A percentile compares a stretch with the other conserved stretches of the same genome.
Evolutionary conservation across 2,888 invertebrate genomes (phyloP).

Genomic region (Arge pagana): DNA sequence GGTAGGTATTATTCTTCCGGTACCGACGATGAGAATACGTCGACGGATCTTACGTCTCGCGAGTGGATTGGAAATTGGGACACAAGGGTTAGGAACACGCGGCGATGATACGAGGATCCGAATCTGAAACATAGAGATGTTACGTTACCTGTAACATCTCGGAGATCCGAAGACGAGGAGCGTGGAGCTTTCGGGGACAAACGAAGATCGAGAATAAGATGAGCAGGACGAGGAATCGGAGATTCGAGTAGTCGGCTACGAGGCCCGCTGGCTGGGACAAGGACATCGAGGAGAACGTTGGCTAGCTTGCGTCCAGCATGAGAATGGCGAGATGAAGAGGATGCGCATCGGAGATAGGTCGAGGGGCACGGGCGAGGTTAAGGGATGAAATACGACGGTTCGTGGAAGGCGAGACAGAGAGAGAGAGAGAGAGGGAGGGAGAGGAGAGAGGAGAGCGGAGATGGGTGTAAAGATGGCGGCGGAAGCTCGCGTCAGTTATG

Average conservation of each 20-base stretch:
- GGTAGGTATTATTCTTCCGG: no score
- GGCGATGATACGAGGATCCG: conserved; percentile 26
- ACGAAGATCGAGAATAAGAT: conserved; percentile 31
- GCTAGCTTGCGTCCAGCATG: conserved; percentile 3
- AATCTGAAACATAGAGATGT: conserved; percentile 18
- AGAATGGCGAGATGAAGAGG: conserved; percentile 17
- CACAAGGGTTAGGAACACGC: conserved; percentile 14
- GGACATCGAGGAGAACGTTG: conserved; percentile 22
- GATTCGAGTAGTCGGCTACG: no score
- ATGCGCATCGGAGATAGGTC: conserved; percentile 16
- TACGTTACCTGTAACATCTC: no score
- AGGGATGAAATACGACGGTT: conserved; percentile 6
- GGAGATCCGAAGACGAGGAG: conserved; percentile 25
- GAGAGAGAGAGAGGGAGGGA: conserved; percentile 24
- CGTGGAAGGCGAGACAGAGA: conserved; percentile 17
- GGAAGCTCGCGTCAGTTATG: conserved; percentile 54
- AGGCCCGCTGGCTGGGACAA: conserved; percentile 19
- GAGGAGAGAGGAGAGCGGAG: conserved; percentile 35
- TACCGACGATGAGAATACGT: no score
- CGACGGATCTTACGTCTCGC: no score
- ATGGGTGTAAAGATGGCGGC: conserved; percentile 57
- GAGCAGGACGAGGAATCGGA: conserved; percentile 23
- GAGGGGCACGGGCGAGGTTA: conserved; percentile 10
- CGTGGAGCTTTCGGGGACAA: no score
- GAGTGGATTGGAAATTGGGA: conserved; percentile 11